These are phyloP conservation scores for Belonocnema kinseyi DNA, from an alignment of 1,140 invertebrate genomes.

Conservation along the genomic window DNA sequence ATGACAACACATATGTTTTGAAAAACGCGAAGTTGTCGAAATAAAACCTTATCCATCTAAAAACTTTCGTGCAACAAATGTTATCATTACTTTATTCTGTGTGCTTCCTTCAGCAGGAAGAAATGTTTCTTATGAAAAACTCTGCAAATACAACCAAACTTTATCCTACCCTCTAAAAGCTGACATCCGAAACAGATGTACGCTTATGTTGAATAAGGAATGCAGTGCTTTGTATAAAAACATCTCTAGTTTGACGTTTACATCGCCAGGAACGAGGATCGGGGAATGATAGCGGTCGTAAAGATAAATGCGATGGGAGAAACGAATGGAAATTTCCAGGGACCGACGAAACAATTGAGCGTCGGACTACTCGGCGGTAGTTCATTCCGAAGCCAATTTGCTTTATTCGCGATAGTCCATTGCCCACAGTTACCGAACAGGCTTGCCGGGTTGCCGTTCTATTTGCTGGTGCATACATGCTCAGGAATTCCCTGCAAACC, in stretches of 20 bases:
- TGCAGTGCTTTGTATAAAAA: not conserved
- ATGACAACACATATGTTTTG: too few relatives aligned
- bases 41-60: too few relatives aligned
- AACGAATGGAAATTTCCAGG: constrained; percentile 23
- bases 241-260: not conserved
- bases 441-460: not conserved
- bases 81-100: too few relatives aligned
- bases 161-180: too few relatives aligned
- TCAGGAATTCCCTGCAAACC: not conserved
- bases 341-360: constrained; percentile 25
- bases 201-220: not conserved
- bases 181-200: not conserved
- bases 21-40: too few relatives aligned
- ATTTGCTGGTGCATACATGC: not conserved
- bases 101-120: too few relatives aligned
- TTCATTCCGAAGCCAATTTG: constrained; percentile 10
- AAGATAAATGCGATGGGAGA: constrained; percentile 27
- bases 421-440: not conserved
- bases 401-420: constrained; percentile 2
- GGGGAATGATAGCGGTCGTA: constrained; percentile 1
- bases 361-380: not conserved
- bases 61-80: too few relatives aligned
- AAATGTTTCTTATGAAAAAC: too few relatives aligned
- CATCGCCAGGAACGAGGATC: not conserved
- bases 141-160: too few relatives aligned